Percentiles rank a stretch among this genome's conserved stretches.
Conservation (phyloP, 1,140 invertebrate genomes). For the Rhopalosiphum padi region DNA sequence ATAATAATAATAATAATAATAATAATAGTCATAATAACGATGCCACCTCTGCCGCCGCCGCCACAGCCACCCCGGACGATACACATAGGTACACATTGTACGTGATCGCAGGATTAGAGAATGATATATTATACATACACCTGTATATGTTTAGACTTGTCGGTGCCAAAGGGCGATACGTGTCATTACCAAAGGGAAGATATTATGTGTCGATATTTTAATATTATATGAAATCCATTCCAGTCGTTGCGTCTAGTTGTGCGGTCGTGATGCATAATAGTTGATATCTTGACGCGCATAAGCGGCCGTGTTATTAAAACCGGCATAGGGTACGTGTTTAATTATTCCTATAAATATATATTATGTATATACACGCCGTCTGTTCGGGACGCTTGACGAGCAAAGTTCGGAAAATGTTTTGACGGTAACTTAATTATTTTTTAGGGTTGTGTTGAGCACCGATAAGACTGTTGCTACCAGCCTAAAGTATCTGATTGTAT, state of each 20-base stretch:
- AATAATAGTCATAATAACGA: not conserved
- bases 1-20: conserved; percentile 18
- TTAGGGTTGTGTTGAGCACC: not conserved
- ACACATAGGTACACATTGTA: not conserved
- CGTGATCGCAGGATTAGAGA: not conserved
- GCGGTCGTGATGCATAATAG: not conserved
- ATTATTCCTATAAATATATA: not conserved
- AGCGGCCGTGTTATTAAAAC: not conserved
- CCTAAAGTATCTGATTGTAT: not conserved
- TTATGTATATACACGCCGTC: not conserved
- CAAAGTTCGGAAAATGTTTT: not conserved
- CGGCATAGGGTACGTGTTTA: not conserved
- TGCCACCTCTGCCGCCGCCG: not conserved
- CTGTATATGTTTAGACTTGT: not conserved
- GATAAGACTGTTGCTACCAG: not conserved
- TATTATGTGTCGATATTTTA: not conserved
- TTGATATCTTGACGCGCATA: not conserved
- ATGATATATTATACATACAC: not conserved
- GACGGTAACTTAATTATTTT: not conserved
- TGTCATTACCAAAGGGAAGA: not conserved
- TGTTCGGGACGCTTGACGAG: not conserved
- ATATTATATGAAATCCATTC: not conserved
- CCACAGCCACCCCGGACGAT: no score
- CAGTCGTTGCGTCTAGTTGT: not conserved
- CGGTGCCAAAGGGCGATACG: not conserved